These are phyloP conservation scores for Zygogramma bicolorata DNA, from an alignment of 2,888 invertebrate species.

Conservation along the genomic window DNA sequence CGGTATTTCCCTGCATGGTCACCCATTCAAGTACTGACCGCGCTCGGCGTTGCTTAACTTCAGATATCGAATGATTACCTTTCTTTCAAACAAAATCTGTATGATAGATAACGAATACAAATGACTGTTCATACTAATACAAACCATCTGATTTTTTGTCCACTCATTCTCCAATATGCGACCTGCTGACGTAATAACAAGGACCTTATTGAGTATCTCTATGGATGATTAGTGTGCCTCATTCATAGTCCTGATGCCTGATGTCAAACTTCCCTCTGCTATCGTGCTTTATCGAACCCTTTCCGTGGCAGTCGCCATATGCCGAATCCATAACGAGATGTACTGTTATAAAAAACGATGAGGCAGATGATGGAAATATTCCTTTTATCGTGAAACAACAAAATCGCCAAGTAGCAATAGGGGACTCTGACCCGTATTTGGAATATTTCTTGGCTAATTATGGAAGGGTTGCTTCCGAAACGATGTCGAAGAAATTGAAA, in stretches of 20 bases:
- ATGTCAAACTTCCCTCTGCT: conserved; percentile 58
- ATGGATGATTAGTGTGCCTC: conserved; percentile 32
- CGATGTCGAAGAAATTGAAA: too few species aligned
- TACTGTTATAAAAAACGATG: neutral
- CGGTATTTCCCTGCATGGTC: too few species aligned
- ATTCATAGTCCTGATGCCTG: conserved; percentile 56
- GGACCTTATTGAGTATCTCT: conserved; percentile 33
- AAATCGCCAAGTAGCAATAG: neutral
- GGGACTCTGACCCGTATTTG: neutral
- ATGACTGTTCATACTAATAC: too few species aligned
- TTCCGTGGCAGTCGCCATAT: conserved; percentile 57
- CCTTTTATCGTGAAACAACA: neutral
- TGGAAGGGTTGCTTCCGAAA: neutral
- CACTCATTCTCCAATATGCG: conserved; percentile 16
- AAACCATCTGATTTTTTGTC: conserved; percentile 2
- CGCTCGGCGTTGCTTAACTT: too few species aligned
- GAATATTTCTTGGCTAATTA: neutral
- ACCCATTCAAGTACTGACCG: too few species aligned
- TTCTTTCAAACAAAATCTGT: too few species aligned
- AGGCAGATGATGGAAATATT: neutral
- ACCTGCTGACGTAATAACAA: conserved; percentile 38
- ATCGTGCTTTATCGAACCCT: conserved; percentile 58
- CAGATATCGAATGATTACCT: too few species aligned
- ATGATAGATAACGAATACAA: too few species aligned
- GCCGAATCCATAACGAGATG: conserved; percentile 51